phyloP scores from a whole-genome alignment of 1,140 invertebrate species.

The Zaprionus taronus region DNA sequence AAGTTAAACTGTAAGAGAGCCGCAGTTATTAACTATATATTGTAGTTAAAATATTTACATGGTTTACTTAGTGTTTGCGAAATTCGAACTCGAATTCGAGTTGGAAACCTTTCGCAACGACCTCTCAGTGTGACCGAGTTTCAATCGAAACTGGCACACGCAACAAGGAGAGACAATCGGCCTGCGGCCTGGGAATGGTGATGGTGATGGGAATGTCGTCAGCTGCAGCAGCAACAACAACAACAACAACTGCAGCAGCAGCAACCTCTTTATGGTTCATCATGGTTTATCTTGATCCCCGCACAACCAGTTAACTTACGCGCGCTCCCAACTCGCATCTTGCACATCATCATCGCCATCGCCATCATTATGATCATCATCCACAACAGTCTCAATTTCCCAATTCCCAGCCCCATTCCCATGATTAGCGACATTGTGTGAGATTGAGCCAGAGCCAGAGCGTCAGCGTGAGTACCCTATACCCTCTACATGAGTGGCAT shows the following conservation, averaged over 20 bases:
- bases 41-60: neutral
- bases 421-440: conserved; percentile 45
- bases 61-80: neutral
- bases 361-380: conserved; percentile 3
- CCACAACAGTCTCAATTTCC: conserved; percentile 32
- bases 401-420: conserved; percentile 44
- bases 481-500: conserved; percentile 11
- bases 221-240: conserved; percentile 25
- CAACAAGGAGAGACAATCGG: conserved; percentile 47
- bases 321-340: conserved; percentile 3
- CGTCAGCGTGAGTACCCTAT: conserved; percentile 26
- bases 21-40: no score
- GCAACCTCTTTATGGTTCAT: conserved; percentile 31
- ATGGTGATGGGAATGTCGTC: conserved; percentile 41
- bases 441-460: conserved; percentile 17
- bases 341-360: conserved; percentile 4
- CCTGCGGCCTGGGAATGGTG: conserved; percentile 16
- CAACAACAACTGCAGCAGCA: conserved; percentile 12
- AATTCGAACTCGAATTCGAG: neutral
- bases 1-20: conserved; percentile 1
- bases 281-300: conserved; percentile 28
- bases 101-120: conserved; percentile 2
- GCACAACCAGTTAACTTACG: conserved; percentile 29
- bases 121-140: conserved; percentile 31
- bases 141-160: conserved; percentile 48